These are phyloP conservation scores for Sebastes steindachneri DNA, from an alignment of 2,797 vertebrate species.

Conservation along the genomic window DNA sequence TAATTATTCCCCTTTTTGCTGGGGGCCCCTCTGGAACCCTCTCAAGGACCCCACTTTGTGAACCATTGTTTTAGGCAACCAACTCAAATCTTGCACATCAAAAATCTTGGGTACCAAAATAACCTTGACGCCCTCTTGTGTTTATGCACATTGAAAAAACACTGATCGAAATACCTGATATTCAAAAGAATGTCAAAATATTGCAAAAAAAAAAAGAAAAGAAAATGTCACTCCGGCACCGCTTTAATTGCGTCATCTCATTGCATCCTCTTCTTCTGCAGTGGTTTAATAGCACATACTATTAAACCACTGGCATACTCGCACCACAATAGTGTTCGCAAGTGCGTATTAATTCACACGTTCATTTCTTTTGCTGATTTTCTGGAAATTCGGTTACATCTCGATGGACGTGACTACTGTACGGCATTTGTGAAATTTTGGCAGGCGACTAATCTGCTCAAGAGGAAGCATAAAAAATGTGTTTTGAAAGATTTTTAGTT, in stretches of 20 bases:
- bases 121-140: not conserved
- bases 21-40: no score
- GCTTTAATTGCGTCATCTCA: not conserved
- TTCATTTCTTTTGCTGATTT: not conserved
- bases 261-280: not conserved
- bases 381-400: not conserved
- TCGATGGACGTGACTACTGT: not conserved
- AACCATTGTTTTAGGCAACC: not conserved
- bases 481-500: not conserved
- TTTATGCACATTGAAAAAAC: not conserved
- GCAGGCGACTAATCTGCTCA: not conserved
- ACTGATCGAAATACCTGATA: no score
- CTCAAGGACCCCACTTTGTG: no score
- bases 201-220: no score
- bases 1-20: no score
- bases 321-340: not conserved
- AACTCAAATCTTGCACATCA: not conserved
- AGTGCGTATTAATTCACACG: not conserved
- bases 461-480: not conserved
- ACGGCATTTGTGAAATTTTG: not conserved
- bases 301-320: no score
- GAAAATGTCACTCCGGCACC: fast-evolving
- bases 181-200: no score
- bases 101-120: not conserved
- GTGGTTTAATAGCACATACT: not conserved